Evolutionary conservation across 2,797 vertebrate genomes (phyloP).

Genomic region (Typhlichthys subterraneus): DNA sequence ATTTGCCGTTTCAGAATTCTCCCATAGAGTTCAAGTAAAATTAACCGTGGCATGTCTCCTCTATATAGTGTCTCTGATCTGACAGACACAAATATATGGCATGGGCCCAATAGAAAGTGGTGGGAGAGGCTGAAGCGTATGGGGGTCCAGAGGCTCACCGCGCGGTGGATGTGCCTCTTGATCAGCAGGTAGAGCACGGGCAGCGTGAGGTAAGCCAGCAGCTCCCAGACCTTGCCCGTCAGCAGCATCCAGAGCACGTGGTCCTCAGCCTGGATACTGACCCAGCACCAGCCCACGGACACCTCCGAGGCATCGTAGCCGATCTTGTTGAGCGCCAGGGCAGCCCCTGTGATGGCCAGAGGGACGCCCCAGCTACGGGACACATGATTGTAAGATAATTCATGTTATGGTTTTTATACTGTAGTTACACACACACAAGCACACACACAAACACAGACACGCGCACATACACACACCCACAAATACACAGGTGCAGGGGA

Average conservation of each 20-base stretch:
- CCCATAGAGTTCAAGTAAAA: too few relatives aligned
- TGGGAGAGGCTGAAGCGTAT: too few relatives aligned
- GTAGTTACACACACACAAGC: neutral
- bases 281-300: slow-evolving; percentile 98
- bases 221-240: slow-evolving; percentile 93
- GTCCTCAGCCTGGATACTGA: slow-evolving; percentile 82
- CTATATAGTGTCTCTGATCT: too few relatives aligned
- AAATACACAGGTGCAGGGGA: slow-evolving; percentile 23
- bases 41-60: too few relatives aligned
- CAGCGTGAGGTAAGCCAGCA: slow-evolving; percentile 88
- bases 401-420: neutral
- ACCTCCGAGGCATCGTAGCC: slow-evolving; percentile 94
- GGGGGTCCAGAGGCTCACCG: slow-evolving; percentile 75
- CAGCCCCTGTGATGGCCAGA: slow-evolving; percentile 83
- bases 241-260: slow-evolving; percentile 92
- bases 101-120: too few relatives aligned
- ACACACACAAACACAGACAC: slow-evolving; percentile 5
- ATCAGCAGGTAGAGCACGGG: slow-evolving; percentile 91
- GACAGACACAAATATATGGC: too few relatives aligned
- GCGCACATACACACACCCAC: slow-evolving; percentile 24
- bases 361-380: slow-evolving; percentile 89
- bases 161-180: slow-evolving; percentile 88
- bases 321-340: slow-evolving; percentile 87
- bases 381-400: slow-evolving; percentile 1
- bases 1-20: too few relatives aligned